phyloP scores from a whole-genome alignment of 1,140 invertebrate genomes.

The Drusus annulatus region DNA sequence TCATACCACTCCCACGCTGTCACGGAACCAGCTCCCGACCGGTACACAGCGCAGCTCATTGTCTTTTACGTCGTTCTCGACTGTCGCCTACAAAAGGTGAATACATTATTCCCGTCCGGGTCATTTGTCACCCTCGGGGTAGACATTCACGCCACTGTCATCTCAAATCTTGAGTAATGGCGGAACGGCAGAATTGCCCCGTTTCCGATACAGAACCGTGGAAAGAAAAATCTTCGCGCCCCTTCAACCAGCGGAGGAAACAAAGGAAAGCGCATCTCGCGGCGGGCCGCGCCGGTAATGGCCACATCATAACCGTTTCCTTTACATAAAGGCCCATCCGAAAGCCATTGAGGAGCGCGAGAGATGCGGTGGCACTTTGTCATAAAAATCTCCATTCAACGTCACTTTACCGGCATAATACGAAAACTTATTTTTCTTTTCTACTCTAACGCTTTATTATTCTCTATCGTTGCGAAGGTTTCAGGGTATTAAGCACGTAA shows the following conservation, averaged over 20 bases:
- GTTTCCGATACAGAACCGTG: conserved; percentile 47
- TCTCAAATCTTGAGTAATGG: conserved; percentile 58
- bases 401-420: not conserved
- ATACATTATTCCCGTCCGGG: conserved; percentile 53
- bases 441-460: not conserved
- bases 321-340: conserved; percentile 53
- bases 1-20: conserved; percentile 1
- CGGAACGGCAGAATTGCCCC: conserved; percentile 28
- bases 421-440: not conserved
- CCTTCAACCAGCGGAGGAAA: conserved; percentile 27
- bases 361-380: conserved; percentile 26
- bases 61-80: conserved; percentile 52
- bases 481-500: conserved; percentile 37
- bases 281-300: conserved; percentile 47
- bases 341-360: conserved; percentile 16
- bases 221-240: conserved; percentile 38
- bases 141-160: conserved; percentile 52
- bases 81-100: conserved; percentile 55
- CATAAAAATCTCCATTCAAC: conserved; percentile 6
- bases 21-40: not conserved
- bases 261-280: conserved; percentile 46
- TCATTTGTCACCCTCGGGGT: conserved; percentile 56
- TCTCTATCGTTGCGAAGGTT: not conserved
- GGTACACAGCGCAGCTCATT: conserved; percentile 26
- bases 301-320: conserved; percentile 56